These are phyloP conservation scores for Taxidea taxus DNA, from an alignment of 2,113 vertebrate species.

Conservation along the genomic window DNA sequence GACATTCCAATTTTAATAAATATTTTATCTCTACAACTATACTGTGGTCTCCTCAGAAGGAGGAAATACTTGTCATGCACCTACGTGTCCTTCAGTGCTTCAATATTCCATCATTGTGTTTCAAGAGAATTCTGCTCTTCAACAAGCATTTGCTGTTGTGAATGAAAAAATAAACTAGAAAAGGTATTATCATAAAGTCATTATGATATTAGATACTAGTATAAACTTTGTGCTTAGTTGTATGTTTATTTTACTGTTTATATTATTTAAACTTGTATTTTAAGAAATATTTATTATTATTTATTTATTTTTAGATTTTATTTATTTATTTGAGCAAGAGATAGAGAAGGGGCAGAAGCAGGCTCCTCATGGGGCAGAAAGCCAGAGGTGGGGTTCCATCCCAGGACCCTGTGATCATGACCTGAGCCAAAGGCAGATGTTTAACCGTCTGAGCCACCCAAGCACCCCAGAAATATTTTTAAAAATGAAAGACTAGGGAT, in stretches of 20 bases:
- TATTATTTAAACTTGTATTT: neutral
- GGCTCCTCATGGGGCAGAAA: neutral
- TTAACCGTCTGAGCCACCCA: neutral
- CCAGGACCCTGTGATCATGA: neutral
- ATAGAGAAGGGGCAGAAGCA: neutral
- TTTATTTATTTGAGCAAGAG: neutral
- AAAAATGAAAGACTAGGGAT: neutral
- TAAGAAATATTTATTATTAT: neutral
- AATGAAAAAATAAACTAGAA: conserved; percentile 12
- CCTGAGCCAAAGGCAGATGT: neutral
- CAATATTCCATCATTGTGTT: neutral
- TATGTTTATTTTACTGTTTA: neutral
- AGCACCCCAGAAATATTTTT: neutral
- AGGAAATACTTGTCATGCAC: neutral
- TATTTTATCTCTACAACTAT: neutral
- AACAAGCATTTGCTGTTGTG: neutral
- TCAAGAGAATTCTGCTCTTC: conserved; percentile 5
- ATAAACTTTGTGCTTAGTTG: neutral
- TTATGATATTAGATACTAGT: neutral
- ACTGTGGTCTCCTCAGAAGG: neutral
- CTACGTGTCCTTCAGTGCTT: neutral
- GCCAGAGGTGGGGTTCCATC: neutral
- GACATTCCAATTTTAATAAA: neutral
- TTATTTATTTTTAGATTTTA: neutral
- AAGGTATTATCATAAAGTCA: neutral